Conservation (phyloP, 30 jellyfish, hydroid and myxozoan genomes). For the Nemopilema nomurai region DNA sequence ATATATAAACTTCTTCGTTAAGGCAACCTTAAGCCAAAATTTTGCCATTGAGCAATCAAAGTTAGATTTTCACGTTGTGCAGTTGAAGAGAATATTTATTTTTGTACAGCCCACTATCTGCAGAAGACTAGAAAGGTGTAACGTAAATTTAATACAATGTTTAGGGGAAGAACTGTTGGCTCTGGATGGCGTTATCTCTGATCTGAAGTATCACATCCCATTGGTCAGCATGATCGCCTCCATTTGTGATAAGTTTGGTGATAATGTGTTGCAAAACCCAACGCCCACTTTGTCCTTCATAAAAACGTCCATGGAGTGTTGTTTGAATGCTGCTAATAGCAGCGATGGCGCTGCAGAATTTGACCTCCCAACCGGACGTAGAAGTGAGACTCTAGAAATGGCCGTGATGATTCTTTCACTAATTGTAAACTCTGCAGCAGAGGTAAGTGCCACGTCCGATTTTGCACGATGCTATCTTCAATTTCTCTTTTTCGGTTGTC, state of each 20-base stretch:
- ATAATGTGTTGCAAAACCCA: constrained; percentile 53
- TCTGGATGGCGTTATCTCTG: constrained; percentile 14
- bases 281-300: constrained; percentile 55
- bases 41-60: too few relatives aligned
- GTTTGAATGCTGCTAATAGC: neutral
- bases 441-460: neutral
- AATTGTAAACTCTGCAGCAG: constrained; percentile 16
- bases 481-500: too few relatives aligned
- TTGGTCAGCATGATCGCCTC: constrained; percentile 76
- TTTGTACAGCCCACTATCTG: too few relatives aligned
- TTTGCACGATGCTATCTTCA: too few relatives aligned
- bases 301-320: constrained; percentile 30
- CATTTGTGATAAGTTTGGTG: constrained; percentile 73
- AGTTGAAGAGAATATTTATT: too few relatives aligned
- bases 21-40: too few relatives aligned
- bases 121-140: too few relatives aligned
- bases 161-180: neutral
- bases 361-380: neutral
- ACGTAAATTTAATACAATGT: too few relatives aligned
- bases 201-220: constrained; percentile 47
- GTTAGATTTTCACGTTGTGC: too few relatives aligned
- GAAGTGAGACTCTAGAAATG: constrained; percentile 45
- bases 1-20: too few relatives aligned
- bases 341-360: constrained; percentile 19
- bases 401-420: constrained; percentile 53